phyloP scores from a whole-genome alignment of 2,797 vertebrate genomes.

The Anolis apletophallus region DNA sequence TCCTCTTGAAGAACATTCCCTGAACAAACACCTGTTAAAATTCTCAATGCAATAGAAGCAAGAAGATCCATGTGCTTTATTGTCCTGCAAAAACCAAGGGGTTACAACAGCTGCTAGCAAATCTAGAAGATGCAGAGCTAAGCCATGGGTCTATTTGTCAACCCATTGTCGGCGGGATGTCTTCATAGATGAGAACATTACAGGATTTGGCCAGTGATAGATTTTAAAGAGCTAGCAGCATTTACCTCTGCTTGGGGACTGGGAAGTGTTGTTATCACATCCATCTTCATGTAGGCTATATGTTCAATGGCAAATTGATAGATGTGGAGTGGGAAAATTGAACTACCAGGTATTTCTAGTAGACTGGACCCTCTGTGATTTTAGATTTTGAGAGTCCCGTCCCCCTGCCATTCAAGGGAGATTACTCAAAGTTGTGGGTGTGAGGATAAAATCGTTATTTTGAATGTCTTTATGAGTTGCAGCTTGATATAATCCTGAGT shows the following conservation, averaged over 20 bases:
- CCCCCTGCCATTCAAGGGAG: background rate
- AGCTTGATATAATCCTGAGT: too few relatives aligned
- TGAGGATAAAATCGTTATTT: background rate
- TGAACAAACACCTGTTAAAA: constrained; percentile 9
- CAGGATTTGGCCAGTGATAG: constrained; percentile 35
- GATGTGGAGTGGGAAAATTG: background rate
- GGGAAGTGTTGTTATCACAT: background rate
- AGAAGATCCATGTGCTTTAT: constrained; percentile 25
- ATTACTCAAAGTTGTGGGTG: background rate
- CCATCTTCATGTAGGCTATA: too few relatives aligned
- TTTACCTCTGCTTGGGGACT: constrained; percentile 35
- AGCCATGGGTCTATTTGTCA: constrained; percentile 15
- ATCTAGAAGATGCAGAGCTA: constrained; percentile 5
- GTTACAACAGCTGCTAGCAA: constrained; percentile 52
- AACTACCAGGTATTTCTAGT: background rate
- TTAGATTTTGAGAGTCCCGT: background rate
- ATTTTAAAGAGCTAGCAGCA: constrained; percentile 23
- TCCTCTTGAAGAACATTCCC: constrained; percentile 17
- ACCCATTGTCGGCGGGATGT: constrained; percentile 38
- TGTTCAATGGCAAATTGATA: background rate
- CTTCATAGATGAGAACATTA: background rate
- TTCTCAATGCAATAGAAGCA: background rate
- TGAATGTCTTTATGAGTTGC: background rate
- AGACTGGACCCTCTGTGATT: background rate
- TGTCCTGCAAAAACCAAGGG: constrained; percentile 11